phyloP scores from a whole-genome alignment of 1,140 invertebrate genomes.

The Lutraria rhynchaena region DNA sequence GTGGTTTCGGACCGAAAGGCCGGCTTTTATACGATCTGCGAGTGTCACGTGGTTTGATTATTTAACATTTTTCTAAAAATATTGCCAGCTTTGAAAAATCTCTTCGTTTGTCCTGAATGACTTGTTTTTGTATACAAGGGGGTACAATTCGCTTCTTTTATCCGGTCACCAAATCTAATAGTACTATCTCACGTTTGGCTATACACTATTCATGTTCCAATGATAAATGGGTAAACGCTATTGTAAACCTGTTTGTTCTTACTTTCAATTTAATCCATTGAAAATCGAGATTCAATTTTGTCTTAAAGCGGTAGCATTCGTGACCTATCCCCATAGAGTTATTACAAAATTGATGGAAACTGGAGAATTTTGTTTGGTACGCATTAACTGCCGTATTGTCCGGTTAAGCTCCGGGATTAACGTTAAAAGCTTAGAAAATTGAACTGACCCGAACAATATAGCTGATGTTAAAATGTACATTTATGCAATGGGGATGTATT shows the following conservation, averaged over 20 bases:
- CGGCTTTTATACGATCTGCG: slow-evolving; percentile 9
- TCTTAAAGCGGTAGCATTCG: slow-evolving; percentile 20
- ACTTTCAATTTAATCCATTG: slow-evolving; percentile 46
- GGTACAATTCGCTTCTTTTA: slow-evolving; percentile 15
- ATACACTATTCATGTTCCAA: slow-evolving; percentile 17
- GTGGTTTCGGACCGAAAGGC: not conserved
- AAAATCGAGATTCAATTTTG: slow-evolving; percentile 12
- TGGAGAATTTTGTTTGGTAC: slow-evolving; percentile 14
- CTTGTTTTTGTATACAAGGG: not conserved
- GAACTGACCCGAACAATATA: not conserved
- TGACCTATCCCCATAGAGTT: slow-evolving; percentile 23
- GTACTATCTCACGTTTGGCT: not conserved
- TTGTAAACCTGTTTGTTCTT: slow-evolving; percentile 18
- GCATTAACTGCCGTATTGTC: not conserved
- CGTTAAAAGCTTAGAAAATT: slow-evolving; percentile 11
- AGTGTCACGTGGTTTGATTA: slow-evolving; percentile 30
- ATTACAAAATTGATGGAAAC: slow-evolving; percentile 30
- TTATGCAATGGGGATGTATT: too few species aligned
- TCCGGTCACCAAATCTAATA: not conserved
- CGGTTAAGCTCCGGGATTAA: slow-evolving; percentile 1
- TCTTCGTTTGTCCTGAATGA: slow-evolving; percentile 26
- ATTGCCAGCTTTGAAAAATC: slow-evolving; percentile 18
- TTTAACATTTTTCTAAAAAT: slow-evolving; percentile 3
- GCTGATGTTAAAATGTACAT: too few species aligned
- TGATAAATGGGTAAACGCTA: slow-evolving; percentile 19